Base-by-base conservation (phyloP, 92 coral and sea anemone genomes). In the Umimayanthus chanpuru region DNA sequence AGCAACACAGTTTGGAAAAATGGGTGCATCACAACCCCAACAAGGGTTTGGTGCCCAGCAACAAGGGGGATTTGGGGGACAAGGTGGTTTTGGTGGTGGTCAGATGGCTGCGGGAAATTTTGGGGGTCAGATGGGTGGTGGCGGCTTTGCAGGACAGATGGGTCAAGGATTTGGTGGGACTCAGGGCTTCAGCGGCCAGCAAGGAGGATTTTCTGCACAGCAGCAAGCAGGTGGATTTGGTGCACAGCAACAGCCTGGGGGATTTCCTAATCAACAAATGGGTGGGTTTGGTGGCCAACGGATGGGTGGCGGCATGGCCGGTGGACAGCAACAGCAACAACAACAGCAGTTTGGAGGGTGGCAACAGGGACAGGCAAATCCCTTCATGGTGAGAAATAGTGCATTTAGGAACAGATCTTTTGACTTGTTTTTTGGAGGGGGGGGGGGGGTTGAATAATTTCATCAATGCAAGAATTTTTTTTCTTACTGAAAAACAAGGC, bases 351-450 rank as follows among this genome's bases (percentile, higher is more conserved):
- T 94, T 90, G 96, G 97, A 38, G 95, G 98, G 55, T 97, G 99
- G 99, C 99, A 95, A 88, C 99, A 95, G 73, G 85, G 85, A 47
- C 99, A 97, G 49, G 90, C 96, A 58, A 97, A 97, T 76, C 99
- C 99, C 70, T 91, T 97, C 90, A 93, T 90, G 98, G 99, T 97
- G 91, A 76, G 97, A 74, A 18, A 38, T 26, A 25, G 30, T 80
- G 39, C 26, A 9, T 61, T 61, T 47, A 43, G n/a, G n/a, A n/a
- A n/a, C n/a, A n/a, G n/a, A n/a, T n/a, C n/a, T n/a, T n/a, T n/a
- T n/a, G n/a, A n/a, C n/a, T n/a, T n/a, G n/a, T n/a, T n/a, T n/a
- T n/a, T n/a, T n/a, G n/a, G n/a, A n/a, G n/a, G n/a, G n/a, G n/a
- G n/a, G n/a, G n/a, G n/a, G n/a, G n/a, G n/a, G n/a, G n/a, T n/a